A percentile compares a stretch with the other conserved stretches of the same genome.
These are phyloP conservation scores for Heliconius hewitsoni DNA, from an alignment of 1,140 invertebrate species.

Conservation along the genomic window DNA sequence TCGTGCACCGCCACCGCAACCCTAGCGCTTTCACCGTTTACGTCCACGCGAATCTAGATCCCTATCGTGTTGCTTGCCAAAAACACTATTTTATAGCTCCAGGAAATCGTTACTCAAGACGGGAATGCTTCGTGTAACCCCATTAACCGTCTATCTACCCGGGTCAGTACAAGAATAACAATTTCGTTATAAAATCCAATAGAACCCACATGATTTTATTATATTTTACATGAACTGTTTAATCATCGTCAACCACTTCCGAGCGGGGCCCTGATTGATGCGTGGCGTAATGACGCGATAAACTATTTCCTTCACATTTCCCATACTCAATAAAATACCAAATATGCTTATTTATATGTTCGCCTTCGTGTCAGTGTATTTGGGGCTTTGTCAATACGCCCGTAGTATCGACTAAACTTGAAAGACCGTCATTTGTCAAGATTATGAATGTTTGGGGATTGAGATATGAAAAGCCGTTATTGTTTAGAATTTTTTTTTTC, in stretches of 20 bases:
- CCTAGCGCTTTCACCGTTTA: conserved; percentile 52
- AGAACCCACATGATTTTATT: no score
- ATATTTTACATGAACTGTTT: background rate
- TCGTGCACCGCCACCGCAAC: conserved; percentile 64
- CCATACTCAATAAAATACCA: conserved; percentile 79
- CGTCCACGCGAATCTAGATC: conserved; percentile 54
- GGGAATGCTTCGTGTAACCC: background rate
- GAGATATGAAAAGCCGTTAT: conserved; percentile 77
- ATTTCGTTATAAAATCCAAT: background rate
- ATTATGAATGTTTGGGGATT: conserved; percentile 76
- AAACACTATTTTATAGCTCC: conserved; percentile 44
- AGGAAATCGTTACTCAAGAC: conserved; percentile 47
- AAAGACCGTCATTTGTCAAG: conserved; percentile 80
- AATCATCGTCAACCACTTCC: conserved; percentile 34
- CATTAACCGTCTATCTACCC: background rate
- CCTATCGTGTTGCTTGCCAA: conserved; percentile 44
- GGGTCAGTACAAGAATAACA: background rate
- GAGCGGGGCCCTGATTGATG: conserved; percentile 73
- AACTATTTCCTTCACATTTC: conserved; percentile 80
- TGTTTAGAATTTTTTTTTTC: conserved; percentile 72
- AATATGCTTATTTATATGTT: conserved; percentile 78
- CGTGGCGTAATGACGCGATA: conserved; percentile 74
- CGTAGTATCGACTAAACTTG: conserved; percentile 70
- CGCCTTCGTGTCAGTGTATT: conserved; percentile 68
- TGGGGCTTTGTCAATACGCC: conserved; percentile 74